Conservation (phyloP, 2,888 invertebrate genomes). For the Heliconius aoede region DNA sequence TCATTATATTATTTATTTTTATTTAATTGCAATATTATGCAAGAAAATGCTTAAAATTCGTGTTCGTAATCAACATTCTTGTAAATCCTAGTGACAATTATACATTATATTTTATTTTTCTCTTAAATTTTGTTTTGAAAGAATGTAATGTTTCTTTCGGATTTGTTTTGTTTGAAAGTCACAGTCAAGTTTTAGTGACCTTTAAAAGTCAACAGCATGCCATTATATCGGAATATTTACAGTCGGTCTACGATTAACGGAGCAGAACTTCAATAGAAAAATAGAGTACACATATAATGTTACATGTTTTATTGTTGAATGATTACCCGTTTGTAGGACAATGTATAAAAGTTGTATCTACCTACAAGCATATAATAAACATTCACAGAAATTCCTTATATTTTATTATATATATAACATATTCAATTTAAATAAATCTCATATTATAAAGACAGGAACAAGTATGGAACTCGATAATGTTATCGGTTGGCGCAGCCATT, state of each 20-base stretch:
- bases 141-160: slow-evolving; percentile 16
- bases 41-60: background rate
- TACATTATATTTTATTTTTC: background rate
- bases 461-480: slow-evolving; percentile 11
- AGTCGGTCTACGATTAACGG: slow-evolving; percentile 37
- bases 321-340: background rate
- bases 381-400: background rate
- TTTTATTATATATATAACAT: background rate
- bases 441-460: background rate
- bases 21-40: too few relatives aligned
- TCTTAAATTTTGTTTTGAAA: background rate
- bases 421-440: background rate
- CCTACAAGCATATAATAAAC: too few relatives aligned
- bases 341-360: background rate
- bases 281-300: slow-evolving; percentile 24
- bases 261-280: slow-evolving; percentile 29
- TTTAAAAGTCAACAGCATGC: slow-evolving; percentile 36
- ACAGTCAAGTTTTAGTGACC: slow-evolving; percentile 30
- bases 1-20: too few relatives aligned
- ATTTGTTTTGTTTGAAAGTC: slow-evolving; percentile 36
- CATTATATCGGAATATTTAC: slow-evolving; percentile 38
- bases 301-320: slow-evolving; percentile 21
- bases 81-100: background rate
- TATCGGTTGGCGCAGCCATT: slow-evolving; percentile 48
- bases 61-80: background rate